Evolutionary conservation across 64 coral and sea anemone species (phyloP).

Genomic region (Montipora efflorescens): DNA sequence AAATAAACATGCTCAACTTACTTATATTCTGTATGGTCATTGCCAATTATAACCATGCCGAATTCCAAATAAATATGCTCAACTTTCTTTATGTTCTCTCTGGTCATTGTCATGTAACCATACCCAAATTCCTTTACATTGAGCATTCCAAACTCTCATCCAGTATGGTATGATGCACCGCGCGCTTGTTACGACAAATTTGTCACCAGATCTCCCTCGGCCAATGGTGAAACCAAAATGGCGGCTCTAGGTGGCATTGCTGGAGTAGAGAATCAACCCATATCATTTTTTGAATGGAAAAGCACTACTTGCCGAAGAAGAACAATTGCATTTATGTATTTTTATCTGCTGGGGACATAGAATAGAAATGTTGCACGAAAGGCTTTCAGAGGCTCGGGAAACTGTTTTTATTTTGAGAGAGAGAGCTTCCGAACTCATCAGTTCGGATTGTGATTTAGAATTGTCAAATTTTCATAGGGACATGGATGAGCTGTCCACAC

Average conservation of each 20-base stretch:
- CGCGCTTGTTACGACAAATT: background rate
- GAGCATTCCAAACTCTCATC: slow-evolving; percentile 18
- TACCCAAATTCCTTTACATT: background rate
- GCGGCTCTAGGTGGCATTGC: slow-evolving; percentile 45
- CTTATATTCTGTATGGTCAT: too few species aligned
- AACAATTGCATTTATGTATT: slow-evolving; percentile 41
- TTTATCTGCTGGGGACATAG: background rate
- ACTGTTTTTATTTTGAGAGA: slow-evolving; percentile 63
- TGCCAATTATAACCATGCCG: too few species aligned
- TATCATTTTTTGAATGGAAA: slow-evolving; percentile 46
- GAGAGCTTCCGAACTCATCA: slow-evolving; percentile 37
- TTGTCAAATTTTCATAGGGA: slow-evolving; percentile 63
- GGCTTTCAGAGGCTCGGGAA: slow-evolving; percentile 78
- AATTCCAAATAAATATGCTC: background rate
- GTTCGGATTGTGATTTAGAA: slow-evolving; percentile 54
- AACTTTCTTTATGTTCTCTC: background rate
- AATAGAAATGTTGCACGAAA: slow-evolving; percentile 67
- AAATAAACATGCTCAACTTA: background rate
- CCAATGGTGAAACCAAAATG: slow-evolving; percentile 20
- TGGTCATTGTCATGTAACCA: background rate
- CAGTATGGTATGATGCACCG: slow-evolving; percentile 9
- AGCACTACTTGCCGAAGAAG: slow-evolving; percentile 43
- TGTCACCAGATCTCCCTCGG: background rate
- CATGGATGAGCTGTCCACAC: slow-evolving; percentile 57
- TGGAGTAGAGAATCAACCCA: slow-evolving; percentile 18